Conservation (phyloP, 1,140 invertebrate species). For the Trypoxylus dichotomus region DNA sequence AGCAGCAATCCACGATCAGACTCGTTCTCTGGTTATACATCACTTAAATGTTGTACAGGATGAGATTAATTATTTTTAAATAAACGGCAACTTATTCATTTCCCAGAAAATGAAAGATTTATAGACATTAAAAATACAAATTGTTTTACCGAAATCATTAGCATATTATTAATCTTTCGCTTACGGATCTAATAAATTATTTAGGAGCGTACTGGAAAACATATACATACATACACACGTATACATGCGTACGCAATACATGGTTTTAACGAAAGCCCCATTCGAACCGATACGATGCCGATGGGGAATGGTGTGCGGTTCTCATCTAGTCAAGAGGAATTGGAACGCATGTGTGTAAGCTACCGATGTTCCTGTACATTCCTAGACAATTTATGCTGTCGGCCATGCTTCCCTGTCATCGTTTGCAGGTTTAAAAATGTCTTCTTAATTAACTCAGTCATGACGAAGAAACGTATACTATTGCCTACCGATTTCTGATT, state of each 20-base stretch:
- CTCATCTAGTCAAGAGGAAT: neutral
- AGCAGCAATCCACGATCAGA: too few species aligned
- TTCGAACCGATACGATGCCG: neutral
- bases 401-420: neutral
- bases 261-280: neutral
- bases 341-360: neutral
- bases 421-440: neutral
- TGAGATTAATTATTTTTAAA: conserved; percentile 1
- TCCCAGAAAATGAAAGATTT: neutral
- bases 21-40: too few species aligned
- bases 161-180: neutral
- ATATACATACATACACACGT: neutral
- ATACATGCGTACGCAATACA: neutral
- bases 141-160: neutral
- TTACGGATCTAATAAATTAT: neutral
- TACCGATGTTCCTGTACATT: neutral
- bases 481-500: too few species aligned
- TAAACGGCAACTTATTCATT: neutral
- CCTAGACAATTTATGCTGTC: neutral
- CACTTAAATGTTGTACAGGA: neutral
- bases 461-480: too few species aligned
- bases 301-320: neutral
- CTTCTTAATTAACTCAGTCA: too few species aligned
- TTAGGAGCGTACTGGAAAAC: neutral
- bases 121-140: neutral